Conservation (phyloP, 2,888 invertebrate genomes). For the Apamea epomidion region DNA sequence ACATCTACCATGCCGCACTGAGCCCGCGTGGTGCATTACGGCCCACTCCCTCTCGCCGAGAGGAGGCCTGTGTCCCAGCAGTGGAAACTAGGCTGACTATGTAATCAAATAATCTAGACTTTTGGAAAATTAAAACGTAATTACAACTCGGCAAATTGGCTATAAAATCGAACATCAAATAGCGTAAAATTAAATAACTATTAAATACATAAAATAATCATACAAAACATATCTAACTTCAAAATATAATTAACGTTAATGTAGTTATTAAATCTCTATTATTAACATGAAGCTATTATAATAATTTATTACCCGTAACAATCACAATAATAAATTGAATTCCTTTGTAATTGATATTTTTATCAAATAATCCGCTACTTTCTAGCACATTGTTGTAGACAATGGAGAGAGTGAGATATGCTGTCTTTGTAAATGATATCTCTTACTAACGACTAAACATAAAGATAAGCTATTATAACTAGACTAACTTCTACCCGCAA, state of each 20-base stretch:
- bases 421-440: constrained; percentile 26
- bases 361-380: constrained; percentile 26
- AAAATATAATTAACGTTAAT: constrained; percentile 27
- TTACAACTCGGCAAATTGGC: neutral
- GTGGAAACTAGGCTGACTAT: too few relatives aligned
- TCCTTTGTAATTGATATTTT: constrained; percentile 11
- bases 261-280: constrained; percentile 19
- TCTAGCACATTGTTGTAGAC: constrained; percentile 46
- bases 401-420: constrained; percentile 55
- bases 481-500: neutral
- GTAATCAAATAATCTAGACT: too few relatives aligned
- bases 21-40: too few relatives aligned
- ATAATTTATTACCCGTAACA: constrained; percentile 26
- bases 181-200: constrained; percentile 6
- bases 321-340: constrained; percentile 20
- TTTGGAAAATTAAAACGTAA: neutral
- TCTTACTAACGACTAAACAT: constrained; percentile 25
- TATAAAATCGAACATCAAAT: neutral
- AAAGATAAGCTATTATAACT: neutral
- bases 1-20: too few relatives aligned
- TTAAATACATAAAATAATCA: constrained; percentile 14
- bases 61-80: too few relatives aligned
- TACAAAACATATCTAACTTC: neutral
- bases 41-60: too few relatives aligned
- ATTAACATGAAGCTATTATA: constrained; percentile 1